Evolutionary conservation across 2,888 invertebrate species (phyloP), one percentile per base, ranked within the genome.

Genomic region (Sialis fuliginosa): DNA sequence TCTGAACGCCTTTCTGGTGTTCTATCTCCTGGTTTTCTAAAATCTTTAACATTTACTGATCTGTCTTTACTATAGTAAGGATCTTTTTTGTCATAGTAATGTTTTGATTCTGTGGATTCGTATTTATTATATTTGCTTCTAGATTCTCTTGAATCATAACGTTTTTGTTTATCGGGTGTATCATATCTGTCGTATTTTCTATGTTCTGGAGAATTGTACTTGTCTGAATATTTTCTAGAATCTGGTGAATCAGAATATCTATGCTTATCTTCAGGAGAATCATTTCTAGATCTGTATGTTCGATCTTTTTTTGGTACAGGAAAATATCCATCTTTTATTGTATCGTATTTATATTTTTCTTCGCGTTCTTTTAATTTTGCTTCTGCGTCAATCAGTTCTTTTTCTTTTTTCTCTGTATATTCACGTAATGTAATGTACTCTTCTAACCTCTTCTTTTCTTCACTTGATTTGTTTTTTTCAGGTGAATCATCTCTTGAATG

Each of bases 121-220:
- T 42, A 42, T 5, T 32, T 22, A 31, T 42, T 32, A 30, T 30
- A 13, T 5, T 42, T 13, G 10, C 7, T 42, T 32, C 32, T 42
- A 31, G 10, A 10, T 31, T 13, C n/a, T 8, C 10, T 10, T 5
- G 42, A 32, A 30, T 32, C 32, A 7, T 31, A 42, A 6, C 42
- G 42, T 31, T 42, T 32, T 30, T 42, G 32, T 22, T 31, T 42
- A 32, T 13, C 10, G 8, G 42, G 42, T 6, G 42, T 31, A 8
- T 42, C 30, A 32, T 31, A 32, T 1, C 62, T 60, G 56, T 58
- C 62, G 30, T 52, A 54, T 42, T 61, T 54, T 5, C 63, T 63
- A 2, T 61, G 57, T 4, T 62, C 56, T 1, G 64, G 64, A 0
- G 63, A 63, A 13, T 62, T 62, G 33, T 58, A 59, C 4, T 55